Evolutionary conservation across 2,888 invertebrate species (phyloP), one percentile per base, ranked within the genome.

Genomic region (Scotopteryx bipunctaria): DNA sequence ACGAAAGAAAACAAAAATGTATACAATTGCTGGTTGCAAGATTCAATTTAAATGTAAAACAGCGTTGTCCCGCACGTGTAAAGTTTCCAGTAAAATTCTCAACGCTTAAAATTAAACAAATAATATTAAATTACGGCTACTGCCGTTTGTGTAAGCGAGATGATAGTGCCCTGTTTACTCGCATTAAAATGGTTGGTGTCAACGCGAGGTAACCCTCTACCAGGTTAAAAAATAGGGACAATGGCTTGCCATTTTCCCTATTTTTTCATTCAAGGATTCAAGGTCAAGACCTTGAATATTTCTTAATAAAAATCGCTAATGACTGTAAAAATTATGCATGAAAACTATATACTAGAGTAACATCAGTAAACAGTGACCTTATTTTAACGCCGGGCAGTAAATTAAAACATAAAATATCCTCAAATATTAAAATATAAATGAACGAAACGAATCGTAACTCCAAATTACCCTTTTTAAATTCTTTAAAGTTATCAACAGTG

Each of bases 1-100:
- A 38, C 45, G 27, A 54, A 44, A 48, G 40, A 45, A 52, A 50
- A 49, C 52, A 48, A 58, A 51, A 55, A 56, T 52, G 33, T 29
- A 57, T 32, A 42, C 42, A 40, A 41, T 23, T 40, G 53, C 38
- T 35, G 16, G 44, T 45, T 56, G 44, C 56, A 50, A 49, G 43
- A 56, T 56, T 62, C 46, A 58, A 63, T 63, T 57, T 58, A 63
- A 47, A 63, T 60, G 60, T 48, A 55, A 60, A 62, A 55, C 44
- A 29, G 43, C 35, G 46, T 41, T 38, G 40, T 33, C 31, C 13
- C 40, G 38, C 45, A 41, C 48, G 19, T 42, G 38, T 44, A 41
- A 31, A 23, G 16, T 13, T 11, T 0, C 32, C 27, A 41, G 32
- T 31, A 16, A 29, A 52, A 59, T 54, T 44, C 40, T 42, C 38